These are phyloP conservation scores for Riparia riparia DNA, from an alignment of 2,113 vertebrate genomes.

Conservation along the genomic window DNA sequence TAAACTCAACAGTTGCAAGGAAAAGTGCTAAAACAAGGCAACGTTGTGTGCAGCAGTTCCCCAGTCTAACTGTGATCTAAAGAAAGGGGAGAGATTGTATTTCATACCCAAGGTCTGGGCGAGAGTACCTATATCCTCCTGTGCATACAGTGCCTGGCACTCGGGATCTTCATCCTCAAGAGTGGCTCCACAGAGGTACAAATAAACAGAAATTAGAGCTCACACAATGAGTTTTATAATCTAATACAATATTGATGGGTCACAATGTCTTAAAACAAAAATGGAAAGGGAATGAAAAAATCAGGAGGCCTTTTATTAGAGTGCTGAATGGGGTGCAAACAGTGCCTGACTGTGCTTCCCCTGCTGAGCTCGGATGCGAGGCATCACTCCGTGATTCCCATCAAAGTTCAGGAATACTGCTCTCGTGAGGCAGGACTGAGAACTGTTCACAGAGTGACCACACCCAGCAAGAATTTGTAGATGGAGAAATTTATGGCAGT, in stretches of 20 bases:
- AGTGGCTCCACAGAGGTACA: neutral
- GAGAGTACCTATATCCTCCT: neutral
- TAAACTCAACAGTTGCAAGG: neutral
- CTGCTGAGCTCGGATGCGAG: neutral
- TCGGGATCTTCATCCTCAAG: neutral
- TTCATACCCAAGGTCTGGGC: neutral
- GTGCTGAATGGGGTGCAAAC: neutral
- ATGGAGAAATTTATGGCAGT: conserved; percentile 25
- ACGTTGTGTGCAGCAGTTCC: neutral
- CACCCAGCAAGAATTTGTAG: conserved; percentile 19
- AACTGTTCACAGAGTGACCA: conserved; percentile 29
- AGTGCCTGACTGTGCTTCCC: neutral
- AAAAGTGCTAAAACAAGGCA: neutral
- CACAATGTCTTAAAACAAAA: neutral
- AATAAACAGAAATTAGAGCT: neutral
- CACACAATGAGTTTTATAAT: neutral
- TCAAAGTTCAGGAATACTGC: neutral
- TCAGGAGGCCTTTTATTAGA: neutral
- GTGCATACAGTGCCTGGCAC: rapidly evolving
- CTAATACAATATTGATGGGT: neutral
- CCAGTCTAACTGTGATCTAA: neutral
- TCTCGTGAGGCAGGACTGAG: neutral
- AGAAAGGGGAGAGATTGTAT: neutral
- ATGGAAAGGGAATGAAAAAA: neutral
- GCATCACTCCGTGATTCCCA: neutral